Base-by-base conservation (phyloP, 2,113 vertebrate species). In the Coregonus clupeaformis region DNA sequence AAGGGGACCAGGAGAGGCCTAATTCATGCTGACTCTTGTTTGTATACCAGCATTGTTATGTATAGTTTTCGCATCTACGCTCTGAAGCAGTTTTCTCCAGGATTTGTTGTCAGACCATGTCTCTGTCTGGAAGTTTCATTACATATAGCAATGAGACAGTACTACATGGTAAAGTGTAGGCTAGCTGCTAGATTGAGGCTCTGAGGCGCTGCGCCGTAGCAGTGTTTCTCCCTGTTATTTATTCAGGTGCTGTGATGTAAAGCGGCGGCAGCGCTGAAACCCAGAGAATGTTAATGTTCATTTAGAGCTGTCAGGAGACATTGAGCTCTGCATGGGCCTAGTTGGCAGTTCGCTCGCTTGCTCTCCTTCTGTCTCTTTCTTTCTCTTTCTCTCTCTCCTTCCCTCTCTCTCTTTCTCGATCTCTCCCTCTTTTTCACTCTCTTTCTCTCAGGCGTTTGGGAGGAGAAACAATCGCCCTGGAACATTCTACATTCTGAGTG, bases 171-270 rank as follows among this genome's bases (percentile, higher is more conserved):
- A 42, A 9, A 0, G 36, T 42, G 36, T 42, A 12, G 36, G 36
- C 9, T 9, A 42, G 7, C 36, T 42, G 36, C 36, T 42, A 42
- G 18, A 14, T 12, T 4, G 1, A 55, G 52, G 52, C 52, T 55
- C 52, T 18, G 20, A 20, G 18, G 52, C 52, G 1, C 2, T 11
- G 9, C 20, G 52, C 18, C 52, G 18, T 55, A 20, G 20, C 52
- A 18, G 20, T 67, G 25, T 71, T 78, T 76, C 75, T 49, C 78
- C 79, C 72, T 84, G 87, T 90, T 80, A 91, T 89, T 85, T 85
- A 90, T 90, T 89, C 81, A 89, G 74, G 79, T 84, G 85, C 88
- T 83, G 83, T 86, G 85, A 89, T 87, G 84, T 85, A 87, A 86
- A 87, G 86, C 85, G 84, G 88, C 83, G 84, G 88, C 78, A 85